Percentiles rank a stretch among this genome's conserved stretches.
Evolutionary conservation across 2,888 invertebrate genomes (phyloP).

Genomic region (Unio delphinus): DNA sequence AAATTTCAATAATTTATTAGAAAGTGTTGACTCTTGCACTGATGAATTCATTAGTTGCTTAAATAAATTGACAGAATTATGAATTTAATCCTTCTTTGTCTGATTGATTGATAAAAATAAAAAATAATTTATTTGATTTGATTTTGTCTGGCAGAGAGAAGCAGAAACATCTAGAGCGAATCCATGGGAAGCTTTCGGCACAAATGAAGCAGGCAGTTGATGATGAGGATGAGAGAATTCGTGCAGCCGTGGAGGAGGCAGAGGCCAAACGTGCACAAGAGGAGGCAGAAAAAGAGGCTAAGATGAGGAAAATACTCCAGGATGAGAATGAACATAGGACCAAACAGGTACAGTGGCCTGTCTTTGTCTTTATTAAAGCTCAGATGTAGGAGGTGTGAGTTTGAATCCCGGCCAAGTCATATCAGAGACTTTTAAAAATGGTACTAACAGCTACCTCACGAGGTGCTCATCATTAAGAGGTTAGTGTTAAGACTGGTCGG

Average conservation of each 20-base stretch:
- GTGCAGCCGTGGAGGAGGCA: slow-evolving; percentile 60
- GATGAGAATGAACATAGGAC: slow-evolving; percentile 62
- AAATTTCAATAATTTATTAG: no score
- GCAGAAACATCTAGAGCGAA: slow-evolving; percentile 65
- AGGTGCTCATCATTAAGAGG: no score
- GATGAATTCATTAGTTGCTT: no score
- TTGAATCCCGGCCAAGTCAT: no score
- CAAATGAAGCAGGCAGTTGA: slow-evolving; percentile 66
- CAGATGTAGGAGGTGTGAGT: no score
- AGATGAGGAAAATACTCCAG: slow-evolving; percentile 45
- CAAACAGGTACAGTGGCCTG: slow-evolving; percentile 52
- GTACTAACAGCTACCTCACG: no score
- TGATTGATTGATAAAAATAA: no score
- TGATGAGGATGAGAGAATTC: slow-evolving; percentile 68
- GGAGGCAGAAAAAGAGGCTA: slow-evolving; percentile 62
- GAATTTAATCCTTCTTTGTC: no score
- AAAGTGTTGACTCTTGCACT: no score
- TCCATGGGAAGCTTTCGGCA: slow-evolving; percentile 64
- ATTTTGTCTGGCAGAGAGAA: slow-evolving; percentile 61
- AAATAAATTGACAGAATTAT: no score
- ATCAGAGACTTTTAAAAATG: no score
- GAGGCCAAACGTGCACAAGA: slow-evolving; percentile 62
- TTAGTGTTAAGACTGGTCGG: no score
- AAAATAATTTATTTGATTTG: background rate
- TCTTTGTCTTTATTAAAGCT: background rate